Evolutionary conservation across 2,797 vertebrate species (phyloP), one percentile per base, ranked within the genome.

Genomic region (Heterohyrax brucei): DNA sequence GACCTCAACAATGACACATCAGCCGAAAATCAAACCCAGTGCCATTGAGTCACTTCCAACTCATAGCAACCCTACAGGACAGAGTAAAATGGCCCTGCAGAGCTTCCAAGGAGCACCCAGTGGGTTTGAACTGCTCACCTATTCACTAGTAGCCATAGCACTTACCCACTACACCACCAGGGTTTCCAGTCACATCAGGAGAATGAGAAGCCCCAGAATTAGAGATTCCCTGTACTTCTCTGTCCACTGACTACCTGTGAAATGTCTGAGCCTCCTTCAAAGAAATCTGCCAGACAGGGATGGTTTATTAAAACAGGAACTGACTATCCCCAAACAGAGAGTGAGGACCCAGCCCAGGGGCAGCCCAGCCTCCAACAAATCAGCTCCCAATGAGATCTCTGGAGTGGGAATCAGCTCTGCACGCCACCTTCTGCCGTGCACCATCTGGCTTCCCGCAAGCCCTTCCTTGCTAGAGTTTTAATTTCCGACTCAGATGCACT

Each of bases 401-500:
- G 79, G 92, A 56, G 86, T 61, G 78, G 93, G 46, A 95, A 90
- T 44, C 10, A 85, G 61, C 83, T 95, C 39, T 46, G 79, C 91
- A 44, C 80, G 28, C 87, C 96, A 44, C 84, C 92, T 83, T 94
- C 56, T 88, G 96, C 81, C 93, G 33, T 72, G 10, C 87, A 14
- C 96, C 96, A 97, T 92, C 87, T 95, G 92, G 87, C 64, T 91
- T 93, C 96, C 78, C 75, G 53, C 98, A 93, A 44, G 78, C 97
- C 97, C 94, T 97, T 97, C 87, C 85, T 95, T 75, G 72, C 87
- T 97, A 78, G 88, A 97, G 97, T 96, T 98, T 89, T 97, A 75
- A 97, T 97, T 98, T 97, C 97, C 82, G n/a, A 96, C 94, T 50
- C 92, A 98, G 96, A 97, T 93, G 28, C 92, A 89, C 30, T 75